phyloP scores from a whole-genome alignment of 1,140 invertebrate species.

The Pseudomyrmex flavicornis region DNA sequence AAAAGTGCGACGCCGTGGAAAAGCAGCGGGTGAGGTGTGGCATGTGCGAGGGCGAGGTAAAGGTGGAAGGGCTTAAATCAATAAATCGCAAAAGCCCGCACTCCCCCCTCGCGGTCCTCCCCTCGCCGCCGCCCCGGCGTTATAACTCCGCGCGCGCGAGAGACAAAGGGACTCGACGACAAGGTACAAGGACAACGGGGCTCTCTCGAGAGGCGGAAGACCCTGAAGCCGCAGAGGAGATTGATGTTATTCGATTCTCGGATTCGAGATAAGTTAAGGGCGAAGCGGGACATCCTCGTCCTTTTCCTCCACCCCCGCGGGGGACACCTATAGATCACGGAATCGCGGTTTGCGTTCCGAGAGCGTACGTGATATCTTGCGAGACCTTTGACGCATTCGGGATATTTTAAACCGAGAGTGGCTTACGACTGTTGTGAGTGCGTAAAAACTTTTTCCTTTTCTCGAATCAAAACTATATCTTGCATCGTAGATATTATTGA shows the following conservation, averaged over 20 bases:
- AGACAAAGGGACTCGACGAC: constrained; percentile 72
- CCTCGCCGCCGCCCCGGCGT: constrained; percentile 58
- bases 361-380: not conserved
- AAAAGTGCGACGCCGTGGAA: constrained; percentile 51
- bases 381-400: not conserved
- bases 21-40: constrained; percentile 45
- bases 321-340: constrained; percentile 39
- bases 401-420: not conserved
- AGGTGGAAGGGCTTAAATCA: constrained; percentile 73
- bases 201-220: constrained; percentile 41
- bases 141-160: constrained; percentile 70
- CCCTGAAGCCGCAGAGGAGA: constrained; percentile 67
- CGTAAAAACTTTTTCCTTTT: not conserved
- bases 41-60: constrained; percentile 66
- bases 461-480: not conserved
- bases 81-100: constrained; percentile 73
- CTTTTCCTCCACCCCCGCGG: too few relatives aligned
- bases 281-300: constrained; percentile 26
- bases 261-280: constrained; percentile 71
- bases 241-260: constrained; percentile 74
- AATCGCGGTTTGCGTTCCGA: constrained; percentile 53
- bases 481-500: too few relatives aligned
- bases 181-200: constrained; percentile 65
- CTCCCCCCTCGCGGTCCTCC: constrained; percentile 30
- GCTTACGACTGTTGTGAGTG: not conserved